Conservation (phyloP, 2,888 invertebrate genomes). For the Girardia tigrina region DNA sequence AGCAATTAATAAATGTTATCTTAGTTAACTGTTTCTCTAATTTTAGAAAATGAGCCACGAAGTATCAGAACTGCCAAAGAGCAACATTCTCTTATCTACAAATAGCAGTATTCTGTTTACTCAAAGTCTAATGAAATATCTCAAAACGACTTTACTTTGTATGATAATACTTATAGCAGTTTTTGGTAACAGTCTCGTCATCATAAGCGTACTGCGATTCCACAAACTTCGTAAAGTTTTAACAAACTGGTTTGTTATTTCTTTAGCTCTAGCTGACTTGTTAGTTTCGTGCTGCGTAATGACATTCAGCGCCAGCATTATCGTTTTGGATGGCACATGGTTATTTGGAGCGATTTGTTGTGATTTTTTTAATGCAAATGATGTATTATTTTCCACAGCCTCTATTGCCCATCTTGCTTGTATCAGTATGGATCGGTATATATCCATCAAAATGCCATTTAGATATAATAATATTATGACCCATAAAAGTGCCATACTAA, state of each 20-base stretch:
- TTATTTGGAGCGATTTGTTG: constrained; percentile 75
- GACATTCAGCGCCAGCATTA: constrained; percentile 48
- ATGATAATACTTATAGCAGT: constrained; percentile 59
- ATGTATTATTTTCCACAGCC: constrained; percentile 73
- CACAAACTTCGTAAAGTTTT: constrained; percentile 65
- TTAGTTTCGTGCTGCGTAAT: constrained; percentile 60
- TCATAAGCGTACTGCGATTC: constrained; percentile 73
- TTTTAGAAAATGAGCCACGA: no score
- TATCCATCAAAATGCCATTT: constrained; percentile 69
- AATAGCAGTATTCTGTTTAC: neutral
- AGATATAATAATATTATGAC: constrained; percentile 86
- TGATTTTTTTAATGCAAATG: constrained; percentile 81
- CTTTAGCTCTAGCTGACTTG: constrained; percentile 80
- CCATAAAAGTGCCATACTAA: constrained; percentile 58
- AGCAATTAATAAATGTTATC: no score
- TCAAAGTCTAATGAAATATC: neutral
- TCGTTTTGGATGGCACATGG: constrained; percentile 59
- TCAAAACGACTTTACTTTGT: constrained; percentile 57
- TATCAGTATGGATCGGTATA: constrained; percentile 69
- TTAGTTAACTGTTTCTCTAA: no score
- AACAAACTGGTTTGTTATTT: constrained; percentile 88
- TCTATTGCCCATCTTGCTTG: constrained; percentile 82
- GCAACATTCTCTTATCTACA: no score
- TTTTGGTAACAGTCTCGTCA: constrained; percentile 78
- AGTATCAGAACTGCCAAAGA: no score